Evolutionary conservation across 2,113 vertebrate genomes (phyloP).

Genomic region (Tiliqua scincoides): DNA sequence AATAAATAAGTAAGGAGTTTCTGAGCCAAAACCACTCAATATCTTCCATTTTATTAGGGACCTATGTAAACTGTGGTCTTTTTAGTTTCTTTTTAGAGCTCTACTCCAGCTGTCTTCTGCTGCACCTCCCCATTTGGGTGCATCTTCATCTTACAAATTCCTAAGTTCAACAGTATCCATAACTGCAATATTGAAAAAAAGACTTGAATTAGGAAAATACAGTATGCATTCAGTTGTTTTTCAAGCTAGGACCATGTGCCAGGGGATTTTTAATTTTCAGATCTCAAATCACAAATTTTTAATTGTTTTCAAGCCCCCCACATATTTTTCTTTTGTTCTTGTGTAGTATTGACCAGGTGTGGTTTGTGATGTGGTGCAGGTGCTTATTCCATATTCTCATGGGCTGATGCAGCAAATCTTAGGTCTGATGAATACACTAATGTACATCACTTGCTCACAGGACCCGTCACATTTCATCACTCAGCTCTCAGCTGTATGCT

Average conservation of each 20-base stretch:
- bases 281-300: background rate
- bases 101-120: background rate
- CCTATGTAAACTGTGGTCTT: background rate
- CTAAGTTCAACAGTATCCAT: background rate
- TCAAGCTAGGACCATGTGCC: background rate
- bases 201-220: background rate
- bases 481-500: background rate
- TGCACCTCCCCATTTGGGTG: background rate
- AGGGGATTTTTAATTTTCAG: background rate
- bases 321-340: background rate
- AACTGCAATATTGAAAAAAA: background rate
- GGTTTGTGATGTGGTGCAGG: background rate
- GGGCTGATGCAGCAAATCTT: background rate
- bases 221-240: background rate
- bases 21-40: background rate
- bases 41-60: background rate
- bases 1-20: too few relatives aligned
- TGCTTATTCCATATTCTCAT: background rate
- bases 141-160: background rate
- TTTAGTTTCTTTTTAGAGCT: background rate
- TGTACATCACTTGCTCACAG: background rate
- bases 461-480: background rate
- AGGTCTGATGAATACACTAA: background rate
- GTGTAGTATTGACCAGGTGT: background rate
- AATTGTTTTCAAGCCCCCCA: background rate